Percentiles rank a stretch among this genome's conserved stretches.
phyloP scores from a whole-genome alignment of 2,797 vertebrate species.

The Semotilus atromaculatus region DNA sequence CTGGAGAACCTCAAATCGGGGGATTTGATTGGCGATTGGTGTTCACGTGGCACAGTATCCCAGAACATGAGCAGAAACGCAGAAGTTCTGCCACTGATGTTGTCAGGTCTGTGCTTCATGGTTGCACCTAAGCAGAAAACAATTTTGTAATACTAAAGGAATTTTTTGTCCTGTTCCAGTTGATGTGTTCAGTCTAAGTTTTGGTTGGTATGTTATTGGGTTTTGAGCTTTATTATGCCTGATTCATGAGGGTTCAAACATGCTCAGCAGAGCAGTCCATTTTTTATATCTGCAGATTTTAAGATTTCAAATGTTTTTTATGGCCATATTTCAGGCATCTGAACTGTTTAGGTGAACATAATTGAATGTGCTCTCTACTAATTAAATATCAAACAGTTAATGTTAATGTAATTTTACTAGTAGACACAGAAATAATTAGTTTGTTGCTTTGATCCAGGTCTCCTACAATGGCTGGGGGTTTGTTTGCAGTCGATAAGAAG shows the following conservation, averaged over 20 bases:
- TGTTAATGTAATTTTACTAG: neutral
- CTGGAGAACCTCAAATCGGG: conserved; percentile 93
- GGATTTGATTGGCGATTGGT: conserved; percentile 97
- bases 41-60: conserved; percentile 91
- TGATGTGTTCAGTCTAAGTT: neutral
- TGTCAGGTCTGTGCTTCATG: conserved; percentile 83
- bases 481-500: conserved; percentile 91
- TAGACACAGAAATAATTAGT: neutral
- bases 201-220: neutral
- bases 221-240: neutral
- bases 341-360: neutral
- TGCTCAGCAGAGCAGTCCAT: neutral
- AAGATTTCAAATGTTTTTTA: neutral
- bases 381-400: neutral
- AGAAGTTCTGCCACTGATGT: conserved; percentile 86
- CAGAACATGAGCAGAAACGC: conserved; percentile 83
- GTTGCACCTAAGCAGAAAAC: neutral
- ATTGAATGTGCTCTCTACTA: neutral
- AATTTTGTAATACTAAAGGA: neutral
- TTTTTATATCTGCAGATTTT: neutral
- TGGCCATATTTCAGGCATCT: neutral
- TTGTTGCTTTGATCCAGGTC: conserved; percentile 77
- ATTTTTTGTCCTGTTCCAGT: neutral
- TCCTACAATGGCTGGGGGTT: conserved; percentile 97
- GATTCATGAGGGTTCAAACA: too few species aligned